Conservation (phyloP, 2,888 invertebrate genomes). For the Azorinus chamasolen region DNA sequence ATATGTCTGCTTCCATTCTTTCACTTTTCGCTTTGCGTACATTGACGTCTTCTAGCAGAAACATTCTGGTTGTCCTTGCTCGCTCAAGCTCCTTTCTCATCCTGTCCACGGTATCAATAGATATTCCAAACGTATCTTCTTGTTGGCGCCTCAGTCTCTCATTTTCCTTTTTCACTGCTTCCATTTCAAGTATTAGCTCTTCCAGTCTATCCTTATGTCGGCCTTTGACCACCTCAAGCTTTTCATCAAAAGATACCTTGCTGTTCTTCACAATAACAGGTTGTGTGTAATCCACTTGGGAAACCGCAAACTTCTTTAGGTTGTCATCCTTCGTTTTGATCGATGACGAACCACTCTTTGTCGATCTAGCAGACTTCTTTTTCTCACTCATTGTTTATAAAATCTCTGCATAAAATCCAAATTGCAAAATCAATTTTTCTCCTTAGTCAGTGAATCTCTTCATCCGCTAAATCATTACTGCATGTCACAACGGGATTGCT, state of each 20-base stretch:
- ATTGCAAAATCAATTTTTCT: no score
- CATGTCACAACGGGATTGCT: no score
- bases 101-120: constrained; percentile 56
- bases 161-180: constrained; percentile 56
- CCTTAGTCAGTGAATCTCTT: no score
- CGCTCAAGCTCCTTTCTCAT: constrained; percentile 62
- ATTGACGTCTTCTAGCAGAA: constrained; percentile 62
- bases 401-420: no score
- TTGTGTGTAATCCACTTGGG: constrained; percentile 59
- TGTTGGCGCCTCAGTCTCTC: constrained; percentile 59
- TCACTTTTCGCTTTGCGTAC: constrained; percentile 59
- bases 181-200: constrained; percentile 59
- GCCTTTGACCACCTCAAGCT: constrained; percentile 46
- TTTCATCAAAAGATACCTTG: constrained; percentile 62
- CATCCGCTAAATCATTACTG: no score
- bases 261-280: constrained; percentile 61
- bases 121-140: constrained; percentile 57
- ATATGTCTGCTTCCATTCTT: constrained; percentile 61
- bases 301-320: constrained; percentile 6
- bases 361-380: no score
- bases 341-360: constrained; percentile 1
- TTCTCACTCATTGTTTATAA: no score
- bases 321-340: constrained; percentile 1
- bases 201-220: constrained; percentile 59
- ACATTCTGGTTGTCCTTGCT: constrained; percentile 53